Evolutionary conservation across 2,113 vertebrate genomes (phyloP).

Genomic region (Dendropsophus ebraccatus): DNA sequence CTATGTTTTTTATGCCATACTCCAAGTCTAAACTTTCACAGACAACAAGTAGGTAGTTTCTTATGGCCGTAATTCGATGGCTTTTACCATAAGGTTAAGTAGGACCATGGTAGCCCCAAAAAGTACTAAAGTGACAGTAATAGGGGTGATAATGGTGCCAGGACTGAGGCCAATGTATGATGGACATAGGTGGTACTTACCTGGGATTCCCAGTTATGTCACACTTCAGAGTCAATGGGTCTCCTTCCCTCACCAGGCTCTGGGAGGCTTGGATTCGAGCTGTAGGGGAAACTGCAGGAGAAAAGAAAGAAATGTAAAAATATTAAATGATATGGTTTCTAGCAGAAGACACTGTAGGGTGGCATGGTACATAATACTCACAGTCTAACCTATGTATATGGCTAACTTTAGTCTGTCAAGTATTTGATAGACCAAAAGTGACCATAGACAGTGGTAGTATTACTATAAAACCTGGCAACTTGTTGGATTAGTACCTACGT

Average conservation of each 20-base stretch:
- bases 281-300: conserved; percentile 80
- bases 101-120: background rate
- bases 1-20: no score
- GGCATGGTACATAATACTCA: background rate
- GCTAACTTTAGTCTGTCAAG: no score
- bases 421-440: no score
- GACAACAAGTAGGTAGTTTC: no score
- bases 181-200: conserved; percentile 73
- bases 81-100: background rate
- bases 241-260: conserved; percentile 86
- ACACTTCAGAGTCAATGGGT: conserved; percentile 84
- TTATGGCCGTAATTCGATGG: no score
- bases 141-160: background rate
- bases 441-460: no score
- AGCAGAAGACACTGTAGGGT: background rate
- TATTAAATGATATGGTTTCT: background rate
- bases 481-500: no score
- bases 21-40: no score
- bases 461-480: no score
- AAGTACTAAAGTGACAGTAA: background rate
- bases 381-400: no score
- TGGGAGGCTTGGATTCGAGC: conserved; percentile 83
- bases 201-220: conserved; percentile 84
- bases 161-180: background rate
- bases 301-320: background rate